Conservation (phyloP, 2,888 invertebrate species). For the Cheilosia vulpina region DNA sequence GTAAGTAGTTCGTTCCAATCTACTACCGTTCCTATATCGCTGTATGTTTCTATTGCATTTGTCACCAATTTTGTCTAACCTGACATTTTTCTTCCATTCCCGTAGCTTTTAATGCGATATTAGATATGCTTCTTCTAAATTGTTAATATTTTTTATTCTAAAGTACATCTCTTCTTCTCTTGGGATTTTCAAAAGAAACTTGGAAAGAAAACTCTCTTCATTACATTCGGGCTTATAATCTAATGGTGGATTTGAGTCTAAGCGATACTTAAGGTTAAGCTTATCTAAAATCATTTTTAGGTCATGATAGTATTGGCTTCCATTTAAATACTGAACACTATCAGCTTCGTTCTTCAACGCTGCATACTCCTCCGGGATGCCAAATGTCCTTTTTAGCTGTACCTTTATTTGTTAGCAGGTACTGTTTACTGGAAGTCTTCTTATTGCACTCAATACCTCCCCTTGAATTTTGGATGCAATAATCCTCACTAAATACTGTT, state of each 20-base stretch:
- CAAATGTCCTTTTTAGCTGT: constrained; percentile 12
- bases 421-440: constrained; percentile 7
- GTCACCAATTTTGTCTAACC: not conserved
- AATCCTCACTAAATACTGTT: not conserved
- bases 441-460: constrained; percentile 4
- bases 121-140: not conserved
- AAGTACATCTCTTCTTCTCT: constrained; percentile 16
- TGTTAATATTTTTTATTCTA: constrained; percentile 9
- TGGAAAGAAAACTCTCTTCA: constrained; percentile 23
- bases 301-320: constrained; percentile 40
- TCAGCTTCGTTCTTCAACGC: constrained; percentile 25
- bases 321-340: constrained; percentile 16
- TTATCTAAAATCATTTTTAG: constrained; percentile 33
- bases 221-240: constrained; percentile 28
- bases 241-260: constrained; percentile 27
- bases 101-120: constrained; percentile 1
- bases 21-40: constrained; percentile 10
- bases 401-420: not conserved
- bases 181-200: constrained; percentile 28
- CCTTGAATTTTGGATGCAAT: constrained; percentile 30
- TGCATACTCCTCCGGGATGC: constrained; percentile 24
- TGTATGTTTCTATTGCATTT: constrained; percentile 10
- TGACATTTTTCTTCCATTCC: constrained; percentile 20
- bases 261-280: constrained; percentile 20
- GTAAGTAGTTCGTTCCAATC: constrained; percentile 8